Percentiles rank a stretch among this genome's conserved stretches.
Evolutionary conservation across 1,140 invertebrate genomes (phyloP).

Genomic region (Oreohelix idahoensis): DNA sequence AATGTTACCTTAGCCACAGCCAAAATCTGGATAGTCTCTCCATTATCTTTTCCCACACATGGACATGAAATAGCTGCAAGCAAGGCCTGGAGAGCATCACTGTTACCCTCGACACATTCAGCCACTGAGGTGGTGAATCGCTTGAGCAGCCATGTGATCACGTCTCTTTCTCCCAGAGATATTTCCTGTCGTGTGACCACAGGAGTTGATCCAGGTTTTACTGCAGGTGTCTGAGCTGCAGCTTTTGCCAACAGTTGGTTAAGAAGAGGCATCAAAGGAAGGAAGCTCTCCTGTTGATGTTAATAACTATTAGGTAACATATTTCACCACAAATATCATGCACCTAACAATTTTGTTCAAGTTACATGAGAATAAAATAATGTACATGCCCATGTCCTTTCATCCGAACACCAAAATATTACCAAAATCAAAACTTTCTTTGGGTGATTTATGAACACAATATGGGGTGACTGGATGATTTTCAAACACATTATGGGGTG

Average conservation of each 20-base stretch:
- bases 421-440: too few species aligned
- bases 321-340: too few species aligned
- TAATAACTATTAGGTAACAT: neutral
- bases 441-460: too few species aligned
- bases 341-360: too few species aligned
- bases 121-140: slow-evolving; percentile 4
- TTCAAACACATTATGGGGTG: too few species aligned
- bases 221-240: neutral
- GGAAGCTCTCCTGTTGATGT: slow-evolving; percentile 20
- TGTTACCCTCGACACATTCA: neutral
- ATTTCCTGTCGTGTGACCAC: neutral
- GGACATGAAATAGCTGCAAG: slow-evolving; percentile 13
- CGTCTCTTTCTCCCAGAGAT: slow-evolving; percentile 17
- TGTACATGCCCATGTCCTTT: too few species aligned
- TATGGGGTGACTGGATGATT: too few species aligned
- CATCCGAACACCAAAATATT: too few species aligned
- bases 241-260: slow-evolving; percentile 14
- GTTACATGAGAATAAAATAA: too few species aligned
- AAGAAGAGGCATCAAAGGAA: slow-evolving; percentile 2
- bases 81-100: neutral
- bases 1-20: slow-evolving; percentile 38
- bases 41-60: neutral
- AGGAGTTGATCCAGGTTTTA: neutral
- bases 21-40: slow-evolving; percentile 16
- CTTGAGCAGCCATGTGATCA: slow-evolving; percentile 4